phyloP scores from a whole-genome alignment of 2,113 vertebrate genomes.

The Galeopterus variegatus region DNA sequence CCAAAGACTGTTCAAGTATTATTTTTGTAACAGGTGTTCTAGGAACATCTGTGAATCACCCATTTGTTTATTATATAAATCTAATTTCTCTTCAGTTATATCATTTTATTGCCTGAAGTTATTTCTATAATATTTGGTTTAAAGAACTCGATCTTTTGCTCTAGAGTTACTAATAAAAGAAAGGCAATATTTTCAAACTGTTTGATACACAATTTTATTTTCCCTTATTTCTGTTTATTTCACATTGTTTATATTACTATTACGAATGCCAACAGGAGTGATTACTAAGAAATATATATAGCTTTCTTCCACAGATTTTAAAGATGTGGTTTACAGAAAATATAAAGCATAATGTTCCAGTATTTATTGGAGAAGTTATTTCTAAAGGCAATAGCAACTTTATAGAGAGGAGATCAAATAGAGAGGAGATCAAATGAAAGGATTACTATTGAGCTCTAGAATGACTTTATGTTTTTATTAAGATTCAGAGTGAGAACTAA shows the following conservation, averaged over 20 bases:
- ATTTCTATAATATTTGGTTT: conserved; percentile 45
- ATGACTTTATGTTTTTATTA: neutral
- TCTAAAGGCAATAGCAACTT: conserved; percentile 4
- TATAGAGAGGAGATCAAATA: neutral
- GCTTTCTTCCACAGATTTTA: conserved; percentile 24
- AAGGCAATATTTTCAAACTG: neutral
- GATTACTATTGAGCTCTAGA: neutral
- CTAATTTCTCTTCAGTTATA: conserved; percentile 60
- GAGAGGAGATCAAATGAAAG: neutral
- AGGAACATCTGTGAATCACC: conserved; percentile 63
- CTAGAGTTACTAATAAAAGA: conserved; percentile 40
- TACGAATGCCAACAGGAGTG: neutral
- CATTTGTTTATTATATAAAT: conserved; percentile 63
- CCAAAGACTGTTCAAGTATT: conserved; percentile 63
- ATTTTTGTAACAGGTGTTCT: conserved; percentile 74
- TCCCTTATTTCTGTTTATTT: conserved; percentile 49
- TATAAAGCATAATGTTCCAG: conserved; percentile 16
- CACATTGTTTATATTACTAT: conserved; percentile 38
- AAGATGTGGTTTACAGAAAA: conserved; percentile 40
- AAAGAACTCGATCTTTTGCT: neutral
- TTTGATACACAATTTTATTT: conserved; percentile 55
- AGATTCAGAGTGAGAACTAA: neutral
- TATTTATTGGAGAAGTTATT: conserved; percentile 52
- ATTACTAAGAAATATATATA: neutral
- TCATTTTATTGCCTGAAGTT: conserved; percentile 74